These are phyloP conservation scores for Aradophagus sp. DNA, from an alignment of 1,140 invertebrate species.

Conservation along the genomic window DNA sequence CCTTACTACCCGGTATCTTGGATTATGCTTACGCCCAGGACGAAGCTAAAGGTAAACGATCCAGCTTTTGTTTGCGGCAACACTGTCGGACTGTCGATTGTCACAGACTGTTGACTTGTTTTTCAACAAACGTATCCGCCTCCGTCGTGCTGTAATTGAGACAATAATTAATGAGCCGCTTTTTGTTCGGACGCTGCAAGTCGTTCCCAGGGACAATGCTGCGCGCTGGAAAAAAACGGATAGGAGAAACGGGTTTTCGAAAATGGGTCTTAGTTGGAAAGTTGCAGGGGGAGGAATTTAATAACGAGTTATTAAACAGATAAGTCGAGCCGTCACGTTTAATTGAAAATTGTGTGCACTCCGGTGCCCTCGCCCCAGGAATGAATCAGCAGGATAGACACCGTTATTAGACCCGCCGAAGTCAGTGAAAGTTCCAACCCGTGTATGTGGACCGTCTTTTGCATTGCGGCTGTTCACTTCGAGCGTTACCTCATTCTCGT, in stretches of 20 bases:
- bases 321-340: constrained; percentile 22
- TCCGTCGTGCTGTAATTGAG: too few relatives aligned
- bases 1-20: constrained; percentile 65
- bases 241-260: constrained; percentile 35
- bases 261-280: constrained; percentile 35
- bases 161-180: too few relatives aligned
- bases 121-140: too few relatives aligned
- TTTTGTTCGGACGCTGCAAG: too few relatives aligned
- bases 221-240: constrained; percentile 2
- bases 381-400: constrained; percentile 46
- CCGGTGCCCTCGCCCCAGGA: constrained; percentile 7
- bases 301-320: constrained; percentile 35
- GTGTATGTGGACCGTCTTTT: constrained; percentile 38
- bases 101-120: too few relatives aligned
- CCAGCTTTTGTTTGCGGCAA: too few relatives aligned
- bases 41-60: constrained; percentile 64
- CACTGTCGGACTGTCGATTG: too few relatives aligned
- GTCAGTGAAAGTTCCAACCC: constrained; percentile 49
- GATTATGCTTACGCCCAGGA: constrained; percentile 67
- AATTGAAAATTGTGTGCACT: constrained; percentile 39
- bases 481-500: neutral
- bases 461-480: constrained; percentile 29
- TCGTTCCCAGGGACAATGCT: constrained; percentile 5
- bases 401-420: constrained; percentile 44
- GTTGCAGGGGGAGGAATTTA: constrained; percentile 29